Conservation (phyloP, 2,888 invertebrate genomes). For the Bombyx huttoni region DNA sequence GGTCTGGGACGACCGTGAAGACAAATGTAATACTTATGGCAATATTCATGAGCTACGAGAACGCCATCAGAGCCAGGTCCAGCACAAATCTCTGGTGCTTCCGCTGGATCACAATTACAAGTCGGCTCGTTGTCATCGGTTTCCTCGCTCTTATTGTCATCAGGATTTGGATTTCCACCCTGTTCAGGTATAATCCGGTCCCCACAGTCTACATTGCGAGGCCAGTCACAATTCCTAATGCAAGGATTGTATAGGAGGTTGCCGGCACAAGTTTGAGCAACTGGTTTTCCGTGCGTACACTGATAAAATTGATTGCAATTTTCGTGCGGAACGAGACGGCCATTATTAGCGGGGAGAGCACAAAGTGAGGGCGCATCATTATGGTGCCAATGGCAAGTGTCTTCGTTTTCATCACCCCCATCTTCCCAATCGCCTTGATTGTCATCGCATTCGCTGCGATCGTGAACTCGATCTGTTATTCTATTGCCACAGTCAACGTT, state of each 20-base stretch:
- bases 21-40: constrained; percentile 22
- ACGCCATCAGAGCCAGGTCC: constrained; percentile 11
- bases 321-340: constrained; percentile 9
- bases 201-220: constrained; percentile 10
- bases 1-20: constrained; percentile 14
- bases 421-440: constrained; percentile 3
- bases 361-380: constrained; percentile 15
- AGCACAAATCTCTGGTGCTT: constrained; percentile 11
- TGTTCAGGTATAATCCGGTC: constrained; percentile 8
- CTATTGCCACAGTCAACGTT: constrained; percentile 23
- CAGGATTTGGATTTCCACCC: constrained; percentile 4
- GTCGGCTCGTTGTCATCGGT: constrained; percentile 5
- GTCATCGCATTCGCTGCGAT: constrained; percentile 6
- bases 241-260: constrained; percentile 9
- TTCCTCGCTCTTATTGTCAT: constrained; percentile 4
- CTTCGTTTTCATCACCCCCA: constrained; percentile 3
- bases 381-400: constrained; percentile 19
- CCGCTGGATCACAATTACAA: constrained; percentile 11
- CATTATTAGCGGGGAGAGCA: background rate
- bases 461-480: constrained; percentile 6
- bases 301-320: constrained; percentile 14
- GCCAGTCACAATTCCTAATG: constrained; percentile 10
- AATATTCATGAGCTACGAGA: constrained; percentile 19
- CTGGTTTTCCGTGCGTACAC: constrained; percentile 10
- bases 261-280: constrained; percentile 5